A percentile compares a stretch with the other conserved stretches of the same genome.
These are phyloP conservation scores for Aporophyla lueneburgensis DNA, from an alignment of 2,888 invertebrate species.

Conservation along the genomic window DNA sequence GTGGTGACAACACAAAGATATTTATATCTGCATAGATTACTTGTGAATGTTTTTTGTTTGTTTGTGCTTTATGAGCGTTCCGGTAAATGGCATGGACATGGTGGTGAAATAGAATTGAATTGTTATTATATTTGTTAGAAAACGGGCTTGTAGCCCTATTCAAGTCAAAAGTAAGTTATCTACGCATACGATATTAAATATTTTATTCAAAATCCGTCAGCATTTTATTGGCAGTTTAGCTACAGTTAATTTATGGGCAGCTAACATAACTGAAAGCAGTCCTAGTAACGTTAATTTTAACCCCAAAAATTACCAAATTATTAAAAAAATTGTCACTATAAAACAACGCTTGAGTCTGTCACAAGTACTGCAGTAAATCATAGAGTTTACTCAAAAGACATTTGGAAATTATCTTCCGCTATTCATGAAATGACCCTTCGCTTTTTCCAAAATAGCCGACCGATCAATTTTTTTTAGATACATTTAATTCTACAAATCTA, in stretches of 20 bases:
- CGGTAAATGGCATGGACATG: slow-evolving; percentile 20
- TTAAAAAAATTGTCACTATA: background rate
- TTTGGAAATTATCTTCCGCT: background rate
- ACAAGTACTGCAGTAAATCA: background rate
- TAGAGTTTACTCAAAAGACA: background rate
- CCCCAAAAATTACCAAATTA: background rate
- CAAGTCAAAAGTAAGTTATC: slow-evolving; percentile 5
- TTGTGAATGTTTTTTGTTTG: slow-evolving; percentile 49
- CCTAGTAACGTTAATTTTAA: background rate
- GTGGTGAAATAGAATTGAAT: slow-evolving; percentile 10
- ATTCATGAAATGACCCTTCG: background rate
- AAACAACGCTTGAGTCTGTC: background rate
- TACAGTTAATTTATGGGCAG: slow-evolving; percentile 3
- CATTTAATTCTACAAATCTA: background rate
- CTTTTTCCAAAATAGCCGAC: background rate
- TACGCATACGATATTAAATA: slow-evolving; percentile 6
- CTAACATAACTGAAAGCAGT: background rate
- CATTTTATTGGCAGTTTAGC: background rate
- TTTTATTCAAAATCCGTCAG: slow-evolving; percentile 5
- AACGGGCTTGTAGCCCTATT: background rate
- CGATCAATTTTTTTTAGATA: background rate
- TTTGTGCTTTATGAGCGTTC: slow-evolving; percentile 39
- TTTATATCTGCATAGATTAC: slow-evolving; percentile 57
- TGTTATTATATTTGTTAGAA: slow-evolving; percentile 18
- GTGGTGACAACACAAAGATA: slow-evolving; percentile 60